Conservation (phyloP, 2,888 invertebrate genomes). For the Buathra laborator region DNA sequence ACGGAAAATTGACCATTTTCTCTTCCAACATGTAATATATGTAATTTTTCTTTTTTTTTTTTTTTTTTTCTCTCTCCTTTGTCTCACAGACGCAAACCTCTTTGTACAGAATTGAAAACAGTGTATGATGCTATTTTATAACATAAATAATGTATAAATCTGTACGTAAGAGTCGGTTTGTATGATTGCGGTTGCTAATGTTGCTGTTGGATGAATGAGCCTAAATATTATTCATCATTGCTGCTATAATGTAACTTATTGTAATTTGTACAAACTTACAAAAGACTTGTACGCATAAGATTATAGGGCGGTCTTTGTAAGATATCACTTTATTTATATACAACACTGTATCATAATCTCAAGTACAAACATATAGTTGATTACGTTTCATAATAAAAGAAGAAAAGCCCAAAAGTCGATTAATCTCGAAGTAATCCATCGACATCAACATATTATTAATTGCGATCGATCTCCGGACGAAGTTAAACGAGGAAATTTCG, state of each 20-base stretch:
- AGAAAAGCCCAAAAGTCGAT: conserved; percentile 66
- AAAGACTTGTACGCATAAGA: conserved; percentile 79
- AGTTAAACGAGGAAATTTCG: not conserved
- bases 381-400: conserved; percentile 83
- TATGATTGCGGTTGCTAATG: conserved; percentile 69
- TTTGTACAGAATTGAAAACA: conserved; percentile 75
- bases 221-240: conserved; percentile 78
- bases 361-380: conserved; percentile 83
- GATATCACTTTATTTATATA: conserved; percentile 83
- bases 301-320: conserved; percentile 80
- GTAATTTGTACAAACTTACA: conserved; percentile 83
- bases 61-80: conserved; percentile 31
- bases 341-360: conserved; percentile 83
- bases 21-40: conserved; percentile 71
- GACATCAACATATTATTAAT: not conserved
- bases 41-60: conserved; percentile 54
- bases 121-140: conserved; percentile 75
- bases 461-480: not conserved
- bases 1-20: conserved; percentile 64
- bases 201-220: conserved; percentile 77
- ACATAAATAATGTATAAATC: conserved; percentile 74
- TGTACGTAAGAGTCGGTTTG: conserved; percentile 77
- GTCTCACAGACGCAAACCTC: conserved; percentile 70
- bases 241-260: conserved; percentile 80
- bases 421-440: conserved; percentile 10